Evolutionary conservation across 2,797 vertebrate species (phyloP), one percentile per base, ranked within the genome.

Genomic region (Poeciliopsis turneri): DNA sequence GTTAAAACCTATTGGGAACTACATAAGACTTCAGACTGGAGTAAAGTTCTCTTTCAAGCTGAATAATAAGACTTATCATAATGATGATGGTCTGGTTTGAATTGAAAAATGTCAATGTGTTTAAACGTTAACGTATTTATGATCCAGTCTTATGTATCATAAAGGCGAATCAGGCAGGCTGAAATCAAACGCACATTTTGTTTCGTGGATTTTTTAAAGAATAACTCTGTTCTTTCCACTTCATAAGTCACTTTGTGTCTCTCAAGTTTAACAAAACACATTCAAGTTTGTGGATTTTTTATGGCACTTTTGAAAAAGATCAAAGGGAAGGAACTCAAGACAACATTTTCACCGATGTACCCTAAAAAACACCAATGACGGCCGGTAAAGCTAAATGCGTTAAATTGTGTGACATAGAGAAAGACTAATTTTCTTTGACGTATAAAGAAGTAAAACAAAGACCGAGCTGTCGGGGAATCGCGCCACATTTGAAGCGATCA

Each of bases 341-440:
- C 9, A 23, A 4, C 10, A 23, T 1, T 39, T 10, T 39, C 18
- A 39, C 33, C 11, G 10, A 68, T 68, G 64, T 12, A 68, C 20
- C 10, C 20, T 68, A 8, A 41, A 64, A 20, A 28, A 4, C 5
- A 68, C 20, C 10, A 68, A 25, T 5, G 33, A 41, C 20, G 33
- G 36, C 9, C 5, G 9, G 36, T 39, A 39, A 39, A 25, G 13
- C 11, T 36, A 4, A 61, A 5, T 61, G 30, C 2, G 2, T 57
- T 30, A 75, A 78, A 80, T 70, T n/a, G 28, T 82, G 45, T 53
- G 79, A 87, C 78, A 59, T 76, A 61, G 79, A 64, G 43, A 73
- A 81, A 78, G 25, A 1, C 28, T 36, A 78, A 72, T 23, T 36
- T 72, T 30, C 1, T 69, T 47, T 73, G 33, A 57, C 20, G 30